Conservation (phyloP, 2,797 vertebrate species). For the Pangasius mekongensis region DNA sequence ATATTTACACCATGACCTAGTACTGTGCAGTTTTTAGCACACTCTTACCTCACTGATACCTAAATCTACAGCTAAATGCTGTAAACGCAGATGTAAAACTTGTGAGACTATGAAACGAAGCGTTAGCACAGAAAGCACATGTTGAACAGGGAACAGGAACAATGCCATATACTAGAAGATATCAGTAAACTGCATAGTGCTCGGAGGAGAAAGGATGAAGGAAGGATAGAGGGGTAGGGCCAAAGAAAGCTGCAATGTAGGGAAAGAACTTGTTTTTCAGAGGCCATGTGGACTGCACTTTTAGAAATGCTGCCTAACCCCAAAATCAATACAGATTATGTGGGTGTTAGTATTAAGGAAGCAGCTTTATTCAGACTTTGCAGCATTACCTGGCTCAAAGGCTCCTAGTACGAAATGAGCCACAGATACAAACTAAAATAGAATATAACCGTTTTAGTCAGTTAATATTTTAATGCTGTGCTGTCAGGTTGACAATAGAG, state of each 20-base stretch:
- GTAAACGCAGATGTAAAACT: background rate
- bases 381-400: background rate
- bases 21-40: constrained; percentile 35
- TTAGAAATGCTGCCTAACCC: constrained; percentile 64
- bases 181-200: background rate
- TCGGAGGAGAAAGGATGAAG: constrained; percentile 13
- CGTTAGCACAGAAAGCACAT: constrained; percentile 40
- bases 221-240: constrained; percentile 55
- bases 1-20: constrained; percentile 5
- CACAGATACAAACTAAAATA: background rate
- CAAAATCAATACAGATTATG: constrained; percentile 73
- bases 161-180: constrained; percentile 50
- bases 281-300: constrained; percentile 61
- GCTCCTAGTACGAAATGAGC: background rate
- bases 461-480: background rate
- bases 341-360: constrained; percentile 65
- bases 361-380: constrained; percentile 64
- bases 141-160: constrained; percentile 57
- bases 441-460: background rate
- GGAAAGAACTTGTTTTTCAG: constrained; percentile 54
- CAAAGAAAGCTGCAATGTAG: constrained; percentile 62
- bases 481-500: background rate
- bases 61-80: background rate
- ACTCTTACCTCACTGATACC: background rate
- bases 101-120: background rate